A percentile compares a stretch with the other conserved stretches of the same genome.
These are phyloP conservation scores for Oxycera nigricornis DNA, from an alignment of 2,888 invertebrate species.

Conservation along the genomic window DNA sequence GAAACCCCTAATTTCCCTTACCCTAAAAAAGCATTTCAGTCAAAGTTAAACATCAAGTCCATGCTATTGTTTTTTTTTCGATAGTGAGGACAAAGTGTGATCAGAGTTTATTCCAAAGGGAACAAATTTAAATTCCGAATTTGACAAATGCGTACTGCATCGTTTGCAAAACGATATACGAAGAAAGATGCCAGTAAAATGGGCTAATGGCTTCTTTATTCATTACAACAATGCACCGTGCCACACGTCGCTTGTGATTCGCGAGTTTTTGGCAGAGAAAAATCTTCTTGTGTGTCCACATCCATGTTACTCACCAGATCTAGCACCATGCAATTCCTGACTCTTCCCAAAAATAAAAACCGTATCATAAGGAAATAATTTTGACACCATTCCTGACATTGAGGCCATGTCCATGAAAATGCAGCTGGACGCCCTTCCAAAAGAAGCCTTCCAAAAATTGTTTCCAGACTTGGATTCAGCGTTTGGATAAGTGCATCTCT, in stretches of 20 bases:
- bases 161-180: not conserved
- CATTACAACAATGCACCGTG: not conserved
- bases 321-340: constrained; percentile 1
- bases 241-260: not conserved
- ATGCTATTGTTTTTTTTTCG: not conserved
- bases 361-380: constrained; percentile 38
- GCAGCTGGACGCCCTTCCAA: constrained; percentile 44
- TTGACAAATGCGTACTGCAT: not conserved
- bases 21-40: not conserved
- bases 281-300: not conserved
- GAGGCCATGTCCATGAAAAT: constrained; percentile 43
- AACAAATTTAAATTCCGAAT: not conserved
- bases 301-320: not conserved
- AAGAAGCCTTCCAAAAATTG: constrained; percentile 46
- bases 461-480: constrained; percentile 43
- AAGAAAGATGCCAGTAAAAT: no score
- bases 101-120: not conserved
- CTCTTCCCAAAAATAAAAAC: not conserved
- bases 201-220: not conserved
- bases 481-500: not conserved
- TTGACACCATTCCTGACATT: constrained; percentile 47
- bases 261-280: not conserved
- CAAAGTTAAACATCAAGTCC: not conserved
- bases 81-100: not conserved
- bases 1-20: not conserved